These are phyloP conservation scores for Rotaria socialis DNA, from an alignment of 2,888 invertebrate genomes.

Conservation along the genomic window DNA sequence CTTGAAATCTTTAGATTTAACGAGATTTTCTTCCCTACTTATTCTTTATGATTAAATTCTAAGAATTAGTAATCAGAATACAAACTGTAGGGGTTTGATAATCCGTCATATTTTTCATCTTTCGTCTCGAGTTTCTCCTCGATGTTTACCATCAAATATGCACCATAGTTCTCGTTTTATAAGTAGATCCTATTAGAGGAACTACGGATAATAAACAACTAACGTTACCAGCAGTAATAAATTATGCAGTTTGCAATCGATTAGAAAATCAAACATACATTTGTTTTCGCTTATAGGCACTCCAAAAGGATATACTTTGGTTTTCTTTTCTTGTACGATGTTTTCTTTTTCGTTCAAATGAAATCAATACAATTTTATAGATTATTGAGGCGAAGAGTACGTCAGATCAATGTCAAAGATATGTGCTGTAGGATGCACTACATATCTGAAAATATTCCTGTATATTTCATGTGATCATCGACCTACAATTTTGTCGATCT, in stretches of 20 bases:
- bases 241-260: background rate
- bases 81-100: background rate
- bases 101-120: background rate
- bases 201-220: background rate
- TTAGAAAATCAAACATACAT: background rate
- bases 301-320: background rate
- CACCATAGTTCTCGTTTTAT: background rate
- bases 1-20: too few species aligned
- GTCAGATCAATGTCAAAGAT: too few species aligned
- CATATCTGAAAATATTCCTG: background rate
- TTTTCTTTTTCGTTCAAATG: too few species aligned
- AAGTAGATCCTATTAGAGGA: background rate
- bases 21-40: background rate
- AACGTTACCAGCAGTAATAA: background rate
- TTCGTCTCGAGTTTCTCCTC: background rate
- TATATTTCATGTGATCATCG: background rate
- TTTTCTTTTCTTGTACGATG: too few species aligned
- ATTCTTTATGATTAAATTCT: background rate
- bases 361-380: background rate
- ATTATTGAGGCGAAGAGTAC: background rate
- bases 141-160: background rate
- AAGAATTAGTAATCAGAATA: background rate
- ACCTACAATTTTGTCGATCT: background rate
- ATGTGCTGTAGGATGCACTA: background rate
- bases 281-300: background rate